These are phyloP conservation scores for Ochropleura plecta DNA, from an alignment of 2,888 invertebrate genomes.

Conservation along the genomic window DNA sequence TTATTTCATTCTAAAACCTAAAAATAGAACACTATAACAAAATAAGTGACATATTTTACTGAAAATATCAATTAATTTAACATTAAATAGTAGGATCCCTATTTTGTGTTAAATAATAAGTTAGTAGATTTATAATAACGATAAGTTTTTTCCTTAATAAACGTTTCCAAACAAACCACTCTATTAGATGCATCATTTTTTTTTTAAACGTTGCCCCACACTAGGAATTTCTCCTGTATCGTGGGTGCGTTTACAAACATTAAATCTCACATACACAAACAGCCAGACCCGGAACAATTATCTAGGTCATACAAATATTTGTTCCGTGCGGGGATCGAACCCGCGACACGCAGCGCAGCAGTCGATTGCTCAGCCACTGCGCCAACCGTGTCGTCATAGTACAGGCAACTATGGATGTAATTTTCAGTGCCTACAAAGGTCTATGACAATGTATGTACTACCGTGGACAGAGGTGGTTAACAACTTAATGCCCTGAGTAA, in stretches of 20 bases:
- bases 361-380: not conserved
- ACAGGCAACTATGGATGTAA: rapidly evolving
- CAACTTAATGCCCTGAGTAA: too few species aligned
- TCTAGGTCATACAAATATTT: not conserved
- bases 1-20: too few species aligned
- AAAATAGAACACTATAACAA: too few species aligned
- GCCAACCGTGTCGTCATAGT: not conserved
- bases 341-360: not conserved
- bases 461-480: too few species aligned
- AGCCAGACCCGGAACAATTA: not conserved
- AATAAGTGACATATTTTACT: too few species aligned
- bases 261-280: not conserved
- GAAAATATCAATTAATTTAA: too few species aligned
- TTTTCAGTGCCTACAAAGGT: conserved; percentile 2
- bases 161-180: not conserved
- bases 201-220: not conserved
- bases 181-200: not conserved
- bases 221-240: too few species aligned
- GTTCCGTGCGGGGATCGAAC: not conserved
- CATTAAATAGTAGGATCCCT: too few species aligned
- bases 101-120: too few species aligned
- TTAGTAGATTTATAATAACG: not conserved
- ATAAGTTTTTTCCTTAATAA: not conserved
- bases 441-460: not conserved
- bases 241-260: too few species aligned